Evolutionary conservation across 2,797 vertebrate genomes (phyloP).

Genomic region (Enteromius trimaculatus): DNA sequence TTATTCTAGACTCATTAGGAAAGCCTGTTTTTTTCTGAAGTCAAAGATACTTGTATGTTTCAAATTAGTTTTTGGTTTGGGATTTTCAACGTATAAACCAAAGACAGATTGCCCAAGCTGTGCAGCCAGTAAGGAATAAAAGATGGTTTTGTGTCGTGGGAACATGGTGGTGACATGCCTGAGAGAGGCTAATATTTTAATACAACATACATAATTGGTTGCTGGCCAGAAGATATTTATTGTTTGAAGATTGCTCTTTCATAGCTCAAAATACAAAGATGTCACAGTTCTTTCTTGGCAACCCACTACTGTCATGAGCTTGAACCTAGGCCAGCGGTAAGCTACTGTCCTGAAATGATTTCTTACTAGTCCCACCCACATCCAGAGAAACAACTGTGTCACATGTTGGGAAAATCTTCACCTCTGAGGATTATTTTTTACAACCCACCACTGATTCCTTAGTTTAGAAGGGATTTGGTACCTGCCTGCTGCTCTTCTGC

Average conservation of each 20-base stretch:
- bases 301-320: neutral
- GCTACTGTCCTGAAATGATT: neutral
- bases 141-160: neutral
- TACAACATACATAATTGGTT: neutral
- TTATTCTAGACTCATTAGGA: neutral
- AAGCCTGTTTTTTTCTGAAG: neutral
- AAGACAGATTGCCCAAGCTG: slow-evolving; percentile 1
- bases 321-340: neutral
- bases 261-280: neutral
- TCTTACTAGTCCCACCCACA: neutral
- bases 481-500: neutral
- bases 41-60: neutral
- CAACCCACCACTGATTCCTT: neutral
- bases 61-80: neutral
- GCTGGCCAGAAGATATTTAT: neutral
- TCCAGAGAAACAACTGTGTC: neutral
- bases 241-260: neutral
- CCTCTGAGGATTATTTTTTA: neutral
- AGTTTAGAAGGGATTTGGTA: slow-evolving; percentile 1
- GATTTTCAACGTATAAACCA: slow-evolving; percentile 20
- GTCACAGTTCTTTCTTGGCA: neutral
- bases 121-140: neutral
- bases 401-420: neutral
- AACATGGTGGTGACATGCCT: neutral
- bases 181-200: neutral